Conservation (phyloP, 2,113 vertebrate species). For the Sorex araneus region DNA sequence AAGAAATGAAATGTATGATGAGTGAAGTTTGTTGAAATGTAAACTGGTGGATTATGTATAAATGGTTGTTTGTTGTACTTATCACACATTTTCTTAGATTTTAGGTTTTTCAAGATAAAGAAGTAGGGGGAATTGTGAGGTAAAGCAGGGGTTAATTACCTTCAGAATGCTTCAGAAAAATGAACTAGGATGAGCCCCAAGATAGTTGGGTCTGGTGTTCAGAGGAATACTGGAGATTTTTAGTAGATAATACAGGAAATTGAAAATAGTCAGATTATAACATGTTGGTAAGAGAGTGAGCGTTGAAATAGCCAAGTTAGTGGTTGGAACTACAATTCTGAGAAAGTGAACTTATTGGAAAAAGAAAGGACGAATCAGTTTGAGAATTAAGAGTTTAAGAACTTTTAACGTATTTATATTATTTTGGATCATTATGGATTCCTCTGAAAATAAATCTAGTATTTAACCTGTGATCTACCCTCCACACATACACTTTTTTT, state of each 20-base stretch:
- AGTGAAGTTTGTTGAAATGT: slow-evolving; percentile 16
- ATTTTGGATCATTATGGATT: background rate
- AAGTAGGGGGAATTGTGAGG: background rate
- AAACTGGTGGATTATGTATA: slow-evolving; percentile 12
- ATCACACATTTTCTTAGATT: slow-evolving; percentile 25
- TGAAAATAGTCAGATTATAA: background rate
- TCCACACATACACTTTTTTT: slow-evolving; percentile 1
- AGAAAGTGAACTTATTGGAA: background rate
- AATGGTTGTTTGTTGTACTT: background rate
- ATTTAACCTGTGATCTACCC: background rate
- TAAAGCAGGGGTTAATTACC: background rate
- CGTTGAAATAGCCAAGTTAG: background rate
- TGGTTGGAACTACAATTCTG: background rate
- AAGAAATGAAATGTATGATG: background rate
- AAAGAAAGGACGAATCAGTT: slow-evolving; percentile 1
- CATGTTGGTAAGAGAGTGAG: background rate
- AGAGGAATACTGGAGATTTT: background rate
- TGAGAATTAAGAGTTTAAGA: slow-evolving; percentile 24
- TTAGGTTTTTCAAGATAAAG: slow-evolving; percentile 32
- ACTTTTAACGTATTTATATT: too few species aligned
- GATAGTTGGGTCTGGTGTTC: background rate
- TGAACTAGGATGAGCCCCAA: slow-evolving; percentile 20
- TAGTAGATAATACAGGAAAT: background rate
- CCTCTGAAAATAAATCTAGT: slow-evolving; percentile 44
- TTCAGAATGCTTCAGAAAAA: slow-evolving; percentile 38